Conservation (phyloP, 2,888 invertebrate species). For the Acronicta psi region DNA sequence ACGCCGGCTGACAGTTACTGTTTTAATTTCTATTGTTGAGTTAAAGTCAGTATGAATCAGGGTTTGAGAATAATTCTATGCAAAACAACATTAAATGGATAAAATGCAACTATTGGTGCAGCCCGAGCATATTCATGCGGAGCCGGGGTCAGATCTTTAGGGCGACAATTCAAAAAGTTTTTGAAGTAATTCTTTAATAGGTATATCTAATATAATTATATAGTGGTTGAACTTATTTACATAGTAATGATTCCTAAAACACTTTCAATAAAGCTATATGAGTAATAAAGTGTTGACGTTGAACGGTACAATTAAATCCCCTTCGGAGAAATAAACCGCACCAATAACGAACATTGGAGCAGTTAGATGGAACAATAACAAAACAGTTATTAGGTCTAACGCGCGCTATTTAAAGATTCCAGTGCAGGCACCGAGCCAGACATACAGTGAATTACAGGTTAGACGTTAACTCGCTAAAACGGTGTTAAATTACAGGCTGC, state of each 20-base stretch:
- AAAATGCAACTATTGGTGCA: no score
- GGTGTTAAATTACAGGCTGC: conserved; percentile 51
- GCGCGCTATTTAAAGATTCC: conserved; percentile 47
- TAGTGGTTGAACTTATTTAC: neutral
- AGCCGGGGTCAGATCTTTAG: no score
- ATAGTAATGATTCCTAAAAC: neutral
- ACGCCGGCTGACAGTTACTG: neutral
- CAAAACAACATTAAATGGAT: no score
- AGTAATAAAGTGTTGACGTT: neutral
- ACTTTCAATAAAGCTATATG: neutral
- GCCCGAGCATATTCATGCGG: no score
- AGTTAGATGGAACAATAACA: conserved; percentile 38
- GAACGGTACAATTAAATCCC: neutral
- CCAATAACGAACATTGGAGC: conserved; percentile 11
- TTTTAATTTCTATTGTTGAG: neutral
- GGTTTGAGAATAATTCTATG: no score
- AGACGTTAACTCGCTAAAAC: conserved; percentile 46
- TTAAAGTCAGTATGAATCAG: no score
- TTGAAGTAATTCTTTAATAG: no score
- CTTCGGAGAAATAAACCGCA: conserved; percentile 5
- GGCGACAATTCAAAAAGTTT: no score
- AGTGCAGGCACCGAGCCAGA: conserved; percentile 33
- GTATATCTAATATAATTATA: no score
- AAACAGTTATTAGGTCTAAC: conserved; percentile 34
- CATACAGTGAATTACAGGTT: conserved; percentile 56